A percentile compares a stretch with the other conserved stretches of the same genome.
phyloP scores from a whole-genome alignment of 2,113 vertebrate species.

The Rynchops niger region DNA sequence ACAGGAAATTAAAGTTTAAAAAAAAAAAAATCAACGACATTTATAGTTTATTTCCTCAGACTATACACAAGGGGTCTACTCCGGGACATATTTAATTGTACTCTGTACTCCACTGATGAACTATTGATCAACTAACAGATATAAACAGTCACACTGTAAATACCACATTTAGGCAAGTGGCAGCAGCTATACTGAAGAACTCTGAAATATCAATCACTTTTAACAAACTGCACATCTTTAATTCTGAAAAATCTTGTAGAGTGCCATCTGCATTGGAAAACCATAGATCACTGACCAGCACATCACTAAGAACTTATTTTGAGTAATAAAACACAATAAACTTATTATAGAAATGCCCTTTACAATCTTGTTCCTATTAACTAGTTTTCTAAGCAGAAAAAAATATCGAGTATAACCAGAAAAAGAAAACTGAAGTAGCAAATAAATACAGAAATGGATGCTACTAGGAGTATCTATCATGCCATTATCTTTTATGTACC shows the following conservation, averaged over 20 bases:
- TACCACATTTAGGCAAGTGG: not conserved
- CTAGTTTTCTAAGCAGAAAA: not conserved
- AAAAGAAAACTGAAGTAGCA: not conserved
- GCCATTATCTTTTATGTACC: not conserved
- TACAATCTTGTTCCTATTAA: not conserved
- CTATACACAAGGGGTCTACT: accelerated
- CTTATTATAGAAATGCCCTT: not conserved
- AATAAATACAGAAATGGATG: not conserved
- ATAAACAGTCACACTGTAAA: not conserved
- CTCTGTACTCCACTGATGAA: not conserved
- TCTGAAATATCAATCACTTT: not conserved
- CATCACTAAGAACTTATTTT: not conserved
- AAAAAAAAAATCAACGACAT: not conserved
- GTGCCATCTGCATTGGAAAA: not conserved
- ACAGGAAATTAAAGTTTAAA: not conserved
- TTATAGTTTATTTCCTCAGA: not conserved
- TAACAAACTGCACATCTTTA: not conserved
- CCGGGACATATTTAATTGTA: not conserved
- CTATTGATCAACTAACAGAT: not conserved
- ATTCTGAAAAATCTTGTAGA: not conserved
- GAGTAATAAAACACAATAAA: not conserved
- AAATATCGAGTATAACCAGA: not conserved
- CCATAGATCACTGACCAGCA: not conserved
- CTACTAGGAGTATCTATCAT: not conserved
- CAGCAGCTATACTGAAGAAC: not conserved